A percentile compares a stretch with the other conserved stretches of the same genome.
These are phyloP conservation scores for Pangasius mekongensis DNA, from an alignment of 2,797 vertebrate genomes.

Conservation along the genomic window DNA sequence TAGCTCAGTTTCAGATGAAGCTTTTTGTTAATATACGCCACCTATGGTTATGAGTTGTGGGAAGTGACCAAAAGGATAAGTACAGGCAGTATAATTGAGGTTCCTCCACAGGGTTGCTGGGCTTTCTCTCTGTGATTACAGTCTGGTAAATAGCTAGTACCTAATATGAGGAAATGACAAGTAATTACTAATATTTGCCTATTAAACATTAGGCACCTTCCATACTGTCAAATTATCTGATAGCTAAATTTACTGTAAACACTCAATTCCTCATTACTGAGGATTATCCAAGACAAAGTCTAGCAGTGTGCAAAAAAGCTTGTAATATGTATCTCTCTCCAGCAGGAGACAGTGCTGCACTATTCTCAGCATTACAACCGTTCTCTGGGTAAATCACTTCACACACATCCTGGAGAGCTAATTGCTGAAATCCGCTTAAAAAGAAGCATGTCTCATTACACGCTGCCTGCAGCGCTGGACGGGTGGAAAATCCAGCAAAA, in stretches of 20 bases:
- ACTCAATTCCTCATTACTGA: background rate
- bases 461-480: constrained; percentile 60
- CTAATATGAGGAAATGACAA: background rate
- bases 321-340: constrained; percentile 50
- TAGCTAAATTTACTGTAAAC: background rate
- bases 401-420: constrained; percentile 63
- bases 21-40: background rate
- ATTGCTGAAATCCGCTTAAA: constrained; percentile 72
- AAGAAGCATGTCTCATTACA: constrained; percentile 69
- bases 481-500: constrained; percentile 56
- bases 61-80: background rate
- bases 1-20: background rate
- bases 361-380: background rate
- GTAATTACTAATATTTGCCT: background rate
- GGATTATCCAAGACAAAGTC: background rate
- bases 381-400: constrained; percentile 37
- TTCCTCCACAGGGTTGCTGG: background rate
- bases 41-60: background rate
- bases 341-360: constrained; percentile 73
- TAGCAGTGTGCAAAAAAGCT: background rate
- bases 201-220: background rate
- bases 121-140: background rate
- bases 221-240: background rate
- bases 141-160: background rate
- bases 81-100: background rate